A percentile compares a stretch with the other conserved stretches of the same genome.
phyloP scores from a whole-genome alignment of 2,113 vertebrate genomes.

The Natator depressus region DNA sequence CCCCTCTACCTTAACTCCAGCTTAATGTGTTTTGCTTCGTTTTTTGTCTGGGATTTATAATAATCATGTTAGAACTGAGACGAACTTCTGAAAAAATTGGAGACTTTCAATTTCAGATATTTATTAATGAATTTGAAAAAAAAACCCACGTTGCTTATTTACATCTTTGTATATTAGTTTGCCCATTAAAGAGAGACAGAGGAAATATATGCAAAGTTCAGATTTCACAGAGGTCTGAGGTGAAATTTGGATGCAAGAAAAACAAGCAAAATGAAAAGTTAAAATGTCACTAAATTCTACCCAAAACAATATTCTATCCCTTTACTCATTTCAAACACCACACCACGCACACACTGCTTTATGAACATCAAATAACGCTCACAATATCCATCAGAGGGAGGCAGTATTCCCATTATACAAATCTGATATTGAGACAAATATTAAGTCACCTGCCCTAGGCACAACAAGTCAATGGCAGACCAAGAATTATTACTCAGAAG shows the following conservation, averaged over 20 bases:
- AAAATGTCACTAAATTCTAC: neutral
- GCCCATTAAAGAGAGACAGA: neutral
- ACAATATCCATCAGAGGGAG: neutral
- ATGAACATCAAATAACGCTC: neutral
- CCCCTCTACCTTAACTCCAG: neutral
- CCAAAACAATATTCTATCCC: neutral
- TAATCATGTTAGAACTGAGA: neutral
- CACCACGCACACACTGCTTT: neutral
- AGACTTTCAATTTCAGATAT: neutral
- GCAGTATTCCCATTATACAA: accelerated
- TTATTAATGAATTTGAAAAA: neutral
- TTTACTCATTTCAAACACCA: neutral
- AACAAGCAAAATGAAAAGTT: neutral
- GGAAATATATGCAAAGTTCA: neutral
- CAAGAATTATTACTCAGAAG: neutral
- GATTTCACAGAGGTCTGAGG: no score
- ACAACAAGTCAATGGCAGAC: neutral
- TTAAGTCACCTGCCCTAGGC: accelerated
- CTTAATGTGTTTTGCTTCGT: neutral
- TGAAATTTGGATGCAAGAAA: neutral
- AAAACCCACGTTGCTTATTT: neutral
- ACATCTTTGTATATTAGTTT: neutral
- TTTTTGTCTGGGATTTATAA: neutral
- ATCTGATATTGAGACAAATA: neutral
- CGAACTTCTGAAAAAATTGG: neutral